phyloP scores from a whole-genome alignment of 2,113 vertebrate species.

The Nibea coibor region DNA sequence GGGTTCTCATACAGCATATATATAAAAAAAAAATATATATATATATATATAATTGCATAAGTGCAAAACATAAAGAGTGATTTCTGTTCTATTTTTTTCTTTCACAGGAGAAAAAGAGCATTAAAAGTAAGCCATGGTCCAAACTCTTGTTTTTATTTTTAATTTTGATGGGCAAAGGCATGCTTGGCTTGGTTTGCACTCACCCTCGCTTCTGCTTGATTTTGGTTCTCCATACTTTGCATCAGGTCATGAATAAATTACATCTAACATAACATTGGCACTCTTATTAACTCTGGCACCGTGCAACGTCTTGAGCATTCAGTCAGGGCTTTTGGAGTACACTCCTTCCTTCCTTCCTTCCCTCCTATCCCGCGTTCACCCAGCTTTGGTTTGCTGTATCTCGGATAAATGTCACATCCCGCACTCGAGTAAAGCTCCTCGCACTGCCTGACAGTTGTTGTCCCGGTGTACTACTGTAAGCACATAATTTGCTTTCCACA shows the following conservation, averaged over 20 bases:
- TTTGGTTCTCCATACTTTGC: slow-evolving; percentile 78
- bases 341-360: slow-evolving; percentile 23
- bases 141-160: slow-evolving; percentile 66
- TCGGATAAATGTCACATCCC: slow-evolving; percentile 32
- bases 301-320: slow-evolving; percentile 25
- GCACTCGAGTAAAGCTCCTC: slow-evolving; percentile 5
- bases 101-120: slow-evolving; percentile 90
- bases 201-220: slow-evolving; percentile 79
- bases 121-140: slow-evolving; percentile 88
- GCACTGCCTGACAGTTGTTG: slow-evolving; percentile 44
- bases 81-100: slow-evolving; percentile 84
- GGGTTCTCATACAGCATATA: slow-evolving; percentile 44
- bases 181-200: slow-evolving; percentile 83
- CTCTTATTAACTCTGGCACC: slow-evolving; percentile 45
- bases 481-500: slow-evolving; percentile 66
- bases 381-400: slow-evolving; percentile 31
- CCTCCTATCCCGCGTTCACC: slow-evolving; percentile 10
- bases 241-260: slow-evolving; percentile 74
- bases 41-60: slow-evolving; percentile 39
- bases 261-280: slow-evolving; percentile 69
- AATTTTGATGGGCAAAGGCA: slow-evolving; percentile 73
- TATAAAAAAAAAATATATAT: slow-evolving; percentile 4
- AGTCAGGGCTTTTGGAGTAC: slow-evolving; percentile 15
- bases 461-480: slow-evolving; percentile 62
- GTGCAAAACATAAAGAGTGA: slow-evolving; percentile 79